Evolutionary conservation across 2,797 vertebrate genomes (phyloP).

Genomic region (Staurois parvus): DNA sequence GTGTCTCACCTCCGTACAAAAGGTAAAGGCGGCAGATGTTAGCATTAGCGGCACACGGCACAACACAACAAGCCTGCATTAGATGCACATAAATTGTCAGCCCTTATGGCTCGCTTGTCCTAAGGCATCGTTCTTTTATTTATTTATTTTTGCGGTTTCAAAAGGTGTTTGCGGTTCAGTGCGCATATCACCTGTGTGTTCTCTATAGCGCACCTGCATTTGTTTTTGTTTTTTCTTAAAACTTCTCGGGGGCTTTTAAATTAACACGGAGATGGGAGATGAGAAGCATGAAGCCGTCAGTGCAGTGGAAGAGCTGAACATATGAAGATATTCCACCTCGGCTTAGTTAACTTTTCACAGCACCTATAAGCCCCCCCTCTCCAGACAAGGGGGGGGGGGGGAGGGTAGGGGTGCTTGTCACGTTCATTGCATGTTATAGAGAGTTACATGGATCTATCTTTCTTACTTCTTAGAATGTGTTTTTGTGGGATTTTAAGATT

Average conservation of each 20-base stretch:
- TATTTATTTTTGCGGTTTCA: conserved; percentile 23
- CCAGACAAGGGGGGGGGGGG: too few relatives aligned
- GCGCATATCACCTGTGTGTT: conserved; percentile 50
- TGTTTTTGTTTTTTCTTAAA: neutral
- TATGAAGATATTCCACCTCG: too few relatives aligned
- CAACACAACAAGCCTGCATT: conserved; percentile 1
- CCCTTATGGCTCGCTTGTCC: conserved; percentile 40
- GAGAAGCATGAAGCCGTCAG: neutral
- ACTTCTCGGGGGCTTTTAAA: conserved; percentile 7
- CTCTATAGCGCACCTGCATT: conserved; percentile 19
- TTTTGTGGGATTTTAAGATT: conserved; percentile 9
- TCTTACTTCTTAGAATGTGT: too few relatives aligned
- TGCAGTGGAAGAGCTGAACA: too few relatives aligned
- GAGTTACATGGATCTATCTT: too few relatives aligned
- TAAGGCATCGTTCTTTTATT: conserved; percentile 23
- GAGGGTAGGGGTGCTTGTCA: too few relatives aligned
- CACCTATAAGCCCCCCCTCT: too few relatives aligned
- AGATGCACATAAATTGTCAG: conserved; percentile 61
- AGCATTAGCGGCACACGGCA: neutral
- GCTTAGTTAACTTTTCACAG: too few relatives aligned
- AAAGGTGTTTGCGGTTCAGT: conserved; percentile 36
- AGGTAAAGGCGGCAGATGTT: conserved; percentile 46
- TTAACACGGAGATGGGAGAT: neutral
- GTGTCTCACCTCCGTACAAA: conserved; percentile 28
- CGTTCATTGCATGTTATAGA: too few relatives aligned